Conservation (phyloP, 2,797 vertebrate species). For the Streptopelia turtur region DNA sequence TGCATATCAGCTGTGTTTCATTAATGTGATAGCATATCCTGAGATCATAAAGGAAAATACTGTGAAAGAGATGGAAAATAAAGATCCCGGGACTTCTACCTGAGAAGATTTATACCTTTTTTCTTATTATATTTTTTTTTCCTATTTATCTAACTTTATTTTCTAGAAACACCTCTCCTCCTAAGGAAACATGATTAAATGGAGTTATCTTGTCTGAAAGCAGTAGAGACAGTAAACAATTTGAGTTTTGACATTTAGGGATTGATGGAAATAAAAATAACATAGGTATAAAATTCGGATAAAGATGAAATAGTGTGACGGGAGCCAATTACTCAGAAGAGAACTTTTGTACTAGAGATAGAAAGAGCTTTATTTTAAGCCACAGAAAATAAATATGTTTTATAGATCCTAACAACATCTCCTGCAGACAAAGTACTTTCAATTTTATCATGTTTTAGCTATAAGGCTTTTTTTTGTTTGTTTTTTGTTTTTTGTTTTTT, state of each 20-base stretch:
- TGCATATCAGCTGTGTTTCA: slow-evolving; percentile 24
- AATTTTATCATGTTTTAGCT: neutral
- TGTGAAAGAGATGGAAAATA: neutral
- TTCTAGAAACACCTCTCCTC: neutral
- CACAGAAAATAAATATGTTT: neutral
- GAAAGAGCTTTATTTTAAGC: neutral
- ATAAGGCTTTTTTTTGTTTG: neutral
- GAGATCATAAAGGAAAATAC: neutral
- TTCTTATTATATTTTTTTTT: neutral
- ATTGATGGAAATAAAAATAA: slow-evolving; percentile 6
- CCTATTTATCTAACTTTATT: neutral
- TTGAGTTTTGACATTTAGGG: slow-evolving; percentile 15
- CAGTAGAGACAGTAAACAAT: neutral
- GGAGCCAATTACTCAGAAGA: neutral
- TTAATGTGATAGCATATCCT: neutral
- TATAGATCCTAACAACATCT: neutral
- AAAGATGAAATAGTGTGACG: slow-evolving; percentile 6
- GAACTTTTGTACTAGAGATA: neutral
- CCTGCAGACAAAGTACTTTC: neutral
- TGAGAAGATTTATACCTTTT: neutral
- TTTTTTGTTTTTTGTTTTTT: accelerated
- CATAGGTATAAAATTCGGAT: neutral
- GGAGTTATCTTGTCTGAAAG: neutral
- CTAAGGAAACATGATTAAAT: neutral
- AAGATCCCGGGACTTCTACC: neutral